Evolutionary conservation across 2,888 invertebrate species (phyloP).

Genomic region (Eupsilia transversa): DNA sequence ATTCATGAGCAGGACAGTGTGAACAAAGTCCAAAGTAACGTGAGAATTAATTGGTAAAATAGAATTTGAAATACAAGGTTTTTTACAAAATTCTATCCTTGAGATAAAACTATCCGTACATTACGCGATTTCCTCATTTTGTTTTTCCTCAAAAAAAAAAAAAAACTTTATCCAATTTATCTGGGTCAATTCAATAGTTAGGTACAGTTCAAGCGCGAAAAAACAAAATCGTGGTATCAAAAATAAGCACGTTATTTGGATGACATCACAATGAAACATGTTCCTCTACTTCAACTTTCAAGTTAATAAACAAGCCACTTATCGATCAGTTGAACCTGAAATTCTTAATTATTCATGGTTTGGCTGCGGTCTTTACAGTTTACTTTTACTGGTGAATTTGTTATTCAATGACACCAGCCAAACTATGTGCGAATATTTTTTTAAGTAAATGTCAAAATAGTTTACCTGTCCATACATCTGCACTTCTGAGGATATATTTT

Average conservation of each 20-base stretch:
- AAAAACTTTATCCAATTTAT: not conserved
- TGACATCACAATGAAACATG: not conserved
- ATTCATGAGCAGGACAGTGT: not conserved
- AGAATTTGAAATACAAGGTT: constrained; percentile 5
- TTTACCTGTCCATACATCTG: not conserved
- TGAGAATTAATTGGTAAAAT: constrained; percentile 8
- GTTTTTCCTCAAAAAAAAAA: not conserved
- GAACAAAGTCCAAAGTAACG: constrained; percentile 6
- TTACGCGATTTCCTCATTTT: not conserved
- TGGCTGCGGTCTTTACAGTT: not conserved
- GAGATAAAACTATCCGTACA: not conserved
- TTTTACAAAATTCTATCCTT: not conserved
- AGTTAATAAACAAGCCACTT: not conserved
- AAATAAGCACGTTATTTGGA: not conserved
- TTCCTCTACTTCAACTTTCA: not conserved
- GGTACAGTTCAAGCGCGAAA: not conserved
- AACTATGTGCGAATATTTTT: not conserved
- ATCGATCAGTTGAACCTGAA: not conserved
- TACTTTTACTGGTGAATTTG: not conserved
- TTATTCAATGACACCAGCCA: not conserved
- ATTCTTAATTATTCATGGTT: constrained; percentile 8
- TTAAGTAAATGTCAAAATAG: not conserved
- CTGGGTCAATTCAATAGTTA: not conserved
- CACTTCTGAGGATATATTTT: too few relatives aligned
- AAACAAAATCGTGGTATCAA: not conserved